phyloP scores from a whole-genome alignment of 2,888 invertebrate species.

The Pteria penguin region DNA sequence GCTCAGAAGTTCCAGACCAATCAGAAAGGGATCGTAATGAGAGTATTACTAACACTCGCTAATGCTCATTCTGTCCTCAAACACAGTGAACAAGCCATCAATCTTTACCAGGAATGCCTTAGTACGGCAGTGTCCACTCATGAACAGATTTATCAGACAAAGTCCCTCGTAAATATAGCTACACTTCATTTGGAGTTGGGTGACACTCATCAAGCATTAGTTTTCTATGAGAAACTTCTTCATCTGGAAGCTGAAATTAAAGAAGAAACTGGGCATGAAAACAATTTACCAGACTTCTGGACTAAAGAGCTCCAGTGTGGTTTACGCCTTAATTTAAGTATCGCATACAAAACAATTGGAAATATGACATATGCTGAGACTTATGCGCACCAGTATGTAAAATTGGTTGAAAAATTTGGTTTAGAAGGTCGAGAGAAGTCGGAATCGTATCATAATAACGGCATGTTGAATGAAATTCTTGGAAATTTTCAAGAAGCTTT shows the following conservation, averaged over 20 bases:
- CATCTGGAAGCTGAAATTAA: conserved; percentile 71
- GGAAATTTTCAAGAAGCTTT: conserved; percentile 72
- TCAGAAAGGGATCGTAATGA: conserved; percentile 76
- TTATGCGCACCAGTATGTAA: conserved; percentile 69
- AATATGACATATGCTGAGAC: conserved; percentile 68
- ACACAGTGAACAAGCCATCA: conserved; percentile 70
- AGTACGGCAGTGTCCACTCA: conserved; percentile 74
- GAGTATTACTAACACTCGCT: conserved; percentile 72
- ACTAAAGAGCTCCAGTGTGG: conserved; percentile 74
- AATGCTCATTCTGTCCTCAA: conserved; percentile 72
- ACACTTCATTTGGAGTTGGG: conserved; percentile 73
- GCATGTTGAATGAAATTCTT: conserved; percentile 74
- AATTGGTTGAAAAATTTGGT: conserved; percentile 56
- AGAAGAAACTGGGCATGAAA: conserved; percentile 54
- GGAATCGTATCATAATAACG: conserved; percentile 74
- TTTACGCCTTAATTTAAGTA: conserved; percentile 75
- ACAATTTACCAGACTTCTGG: conserved; percentile 73
- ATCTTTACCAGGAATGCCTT: conserved; percentile 74
- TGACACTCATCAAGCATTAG: conserved; percentile 74
- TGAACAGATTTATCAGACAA: conserved; percentile 76
- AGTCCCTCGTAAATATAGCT: conserved; percentile 76
- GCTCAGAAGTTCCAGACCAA: conserved; percentile 76
- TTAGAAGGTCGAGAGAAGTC: conserved; percentile 61
- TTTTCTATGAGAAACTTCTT: conserved; percentile 76
- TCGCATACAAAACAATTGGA: conserved; percentile 77